phyloP scores from a whole-genome alignment of 2,797 vertebrate species.

The Toxotes lorentzi region DNA sequence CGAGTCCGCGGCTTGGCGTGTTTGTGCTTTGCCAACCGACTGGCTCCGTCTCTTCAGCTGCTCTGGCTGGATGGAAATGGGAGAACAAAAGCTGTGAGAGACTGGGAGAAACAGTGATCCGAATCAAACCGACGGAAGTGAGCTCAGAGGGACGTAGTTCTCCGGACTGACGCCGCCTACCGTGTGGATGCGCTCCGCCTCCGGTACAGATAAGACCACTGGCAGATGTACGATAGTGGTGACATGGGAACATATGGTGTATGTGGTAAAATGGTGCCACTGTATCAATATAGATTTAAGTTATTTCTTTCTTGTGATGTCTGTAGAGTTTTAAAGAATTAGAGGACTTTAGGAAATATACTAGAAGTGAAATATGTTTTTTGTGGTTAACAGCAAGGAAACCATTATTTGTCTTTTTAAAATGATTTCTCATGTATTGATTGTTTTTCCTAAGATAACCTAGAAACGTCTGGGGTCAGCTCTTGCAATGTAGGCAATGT shows the following conservation, averaged over 20 bases:
- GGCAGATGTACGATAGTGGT: constrained; percentile 6
- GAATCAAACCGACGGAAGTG: constrained; percentile 75
- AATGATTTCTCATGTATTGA: background rate
- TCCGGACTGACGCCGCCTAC: constrained; percentile 69
- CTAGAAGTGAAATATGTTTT: background rate
- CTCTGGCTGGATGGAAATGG: constrained; percentile 61
- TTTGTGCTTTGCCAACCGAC: constrained; percentile 5
- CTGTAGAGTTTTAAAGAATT: background rate
- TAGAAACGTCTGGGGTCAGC: background rate
- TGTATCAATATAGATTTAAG: background rate
- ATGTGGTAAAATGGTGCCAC: background rate
- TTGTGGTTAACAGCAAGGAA: background rate
- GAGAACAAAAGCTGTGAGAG: constrained; percentile 63
- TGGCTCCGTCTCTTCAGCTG: constrained; percentile 26
- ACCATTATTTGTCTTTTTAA: background rate
- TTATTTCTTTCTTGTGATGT: background rate
- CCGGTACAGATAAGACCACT: constrained; percentile 13
- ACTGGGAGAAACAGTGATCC: constrained; percentile 36
- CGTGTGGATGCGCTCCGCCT: constrained; percentile 40
- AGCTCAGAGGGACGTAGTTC: constrained; percentile 70
- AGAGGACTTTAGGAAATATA: background rate
- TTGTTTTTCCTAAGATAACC: background rate
- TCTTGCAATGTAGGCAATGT: background rate
- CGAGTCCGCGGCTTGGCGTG: constrained; percentile 46
- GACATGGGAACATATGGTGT: background rate